Evolutionary conservation across 2,113 vertebrate genomes (phyloP), one percentile per base, ranked within the genome.

Genomic region (Notarius lentiginosus): DNA sequence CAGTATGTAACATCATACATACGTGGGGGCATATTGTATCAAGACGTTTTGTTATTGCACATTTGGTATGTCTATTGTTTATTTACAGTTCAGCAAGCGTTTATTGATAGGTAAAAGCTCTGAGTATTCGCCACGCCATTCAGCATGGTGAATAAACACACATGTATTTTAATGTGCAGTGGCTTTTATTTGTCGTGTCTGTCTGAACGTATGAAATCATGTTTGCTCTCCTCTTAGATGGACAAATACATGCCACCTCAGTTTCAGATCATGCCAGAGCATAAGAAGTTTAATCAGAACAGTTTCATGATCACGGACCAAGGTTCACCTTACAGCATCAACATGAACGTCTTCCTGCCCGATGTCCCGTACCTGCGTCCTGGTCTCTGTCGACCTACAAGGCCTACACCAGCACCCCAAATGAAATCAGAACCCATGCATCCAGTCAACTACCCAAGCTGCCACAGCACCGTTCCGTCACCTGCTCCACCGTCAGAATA

Each of bases 311-410:
- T 95, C 12, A 94, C 96, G 83, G 97, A 99, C 91, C 96, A 97
- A 79, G 92, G 95, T 86, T 92, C 97, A 86, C 97, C 97, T 61
- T 99, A 98, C 94, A 98, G 97, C 88, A 96, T 98, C 94, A 99
- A 98, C 94, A 98, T 99, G 96, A 99, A 97, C 65, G 95, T 99
- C 92, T 96, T 97, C 88, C 95, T 98, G 49, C 97, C 98, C 0
- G 97, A 99, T 75, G 95, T 98, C 87, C 95, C 96, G 58, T 96
- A 97, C 91, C 94, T 99, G 93, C 96, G 96, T 93, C 96, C 97
- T 51, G 96, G 96, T 91, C 94, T 97, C 85, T 97, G 96, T 93
- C 96, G 97, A 94, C 95, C 96, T 1, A 92, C 96, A 93, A 96
- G 96, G 90, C 95, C 95, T 27, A 91, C 94, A 0, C 3, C 75